Base-by-base conservation (phyloP, 2,797 vertebrate genomes). In the Kryptolebias ocellatus region DNA sequence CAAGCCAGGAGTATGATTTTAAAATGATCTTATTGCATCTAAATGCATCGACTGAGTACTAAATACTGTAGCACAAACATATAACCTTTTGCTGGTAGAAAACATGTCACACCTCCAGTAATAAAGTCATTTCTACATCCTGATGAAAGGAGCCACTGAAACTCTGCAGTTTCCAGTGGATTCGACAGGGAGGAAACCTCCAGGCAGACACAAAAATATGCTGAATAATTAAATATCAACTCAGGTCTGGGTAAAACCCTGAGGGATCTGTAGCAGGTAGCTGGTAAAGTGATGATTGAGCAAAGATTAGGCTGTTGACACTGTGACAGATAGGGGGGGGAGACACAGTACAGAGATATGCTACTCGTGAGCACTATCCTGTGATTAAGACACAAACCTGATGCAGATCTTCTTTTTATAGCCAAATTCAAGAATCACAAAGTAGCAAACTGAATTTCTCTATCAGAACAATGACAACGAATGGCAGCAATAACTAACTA, bases 221-320 rank as follows among this genome's bases (percentile, higher is more conserved):
- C 27, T 51, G 53, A 16, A 51, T 17, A 37, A 20, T 50, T 52
- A 64, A 39, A 55, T 14, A 56, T 56, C 16, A 10, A 52, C 56
- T 54, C 42, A 31, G n/a, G 37, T 15, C 18, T 16, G 34, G 29
- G 18, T 44, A 4, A 53, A 46, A 4, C 2, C 14, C n/a, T 9
- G 29, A 39, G 44, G 27, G 34, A 50, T 16, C 31, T 0, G 1
- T 0, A 60, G 29, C 24, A 53, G 34, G 60, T n/a, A 58, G 17
- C 15, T 18, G 45, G 15, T 31, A 37, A 49, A 39, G 28, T 14
- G 49, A 17, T 39, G 44, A 31, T 31, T 9, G 10, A 18, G 24
- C 2, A 37, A n/a, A 7, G 17, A 42, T 50, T 29, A 50, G 31
- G 1, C 12, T 31, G 42, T 2, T 44, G 10, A 28, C 9, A 45